A percentile compares a stretch with the other conserved stretches of the same genome.
phyloP scores from a whole-genome alignment of 1,140 invertebrate genomes.

The Lepidurus apus region DNA sequence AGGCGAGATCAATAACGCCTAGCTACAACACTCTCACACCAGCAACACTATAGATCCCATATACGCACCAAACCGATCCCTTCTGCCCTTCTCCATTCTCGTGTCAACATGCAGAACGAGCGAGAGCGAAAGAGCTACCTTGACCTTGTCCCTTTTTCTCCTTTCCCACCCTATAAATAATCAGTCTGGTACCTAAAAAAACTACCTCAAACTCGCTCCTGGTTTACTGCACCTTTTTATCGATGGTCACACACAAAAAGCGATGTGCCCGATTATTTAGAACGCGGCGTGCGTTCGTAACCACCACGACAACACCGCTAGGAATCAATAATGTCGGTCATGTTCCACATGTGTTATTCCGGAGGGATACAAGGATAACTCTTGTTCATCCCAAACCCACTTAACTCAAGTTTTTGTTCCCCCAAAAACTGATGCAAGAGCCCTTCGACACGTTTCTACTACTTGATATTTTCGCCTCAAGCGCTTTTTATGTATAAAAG shows the following conservation, averaged over 20 bases:
- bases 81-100: background rate
- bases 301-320: background rate
- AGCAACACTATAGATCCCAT: background rate
- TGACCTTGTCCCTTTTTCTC: background rate
- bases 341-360: conserved; percentile 2
- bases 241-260: background rate
- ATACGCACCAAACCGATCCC: background rate
- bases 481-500: too few species aligned
- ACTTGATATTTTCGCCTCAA: too few species aligned
- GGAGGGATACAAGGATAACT: background rate
- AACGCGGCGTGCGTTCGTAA: background rate
- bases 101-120: background rate
- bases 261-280: background rate
- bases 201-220: background rate
- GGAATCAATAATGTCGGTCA: background rate
- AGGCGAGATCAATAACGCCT: conserved; percentile 28
- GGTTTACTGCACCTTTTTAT: background rate
- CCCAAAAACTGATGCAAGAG: background rate
- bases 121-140: background rate
- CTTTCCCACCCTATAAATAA: background rate
- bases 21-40: conserved; percentile 14
- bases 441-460: background rate
- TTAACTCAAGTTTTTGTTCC: background rate
- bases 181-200: background rate
- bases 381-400: background rate